These are phyloP conservation scores for Anguilla marmorata DNA, from an alignment of 2,797 vertebrate species.

Conservation along the genomic window DNA sequence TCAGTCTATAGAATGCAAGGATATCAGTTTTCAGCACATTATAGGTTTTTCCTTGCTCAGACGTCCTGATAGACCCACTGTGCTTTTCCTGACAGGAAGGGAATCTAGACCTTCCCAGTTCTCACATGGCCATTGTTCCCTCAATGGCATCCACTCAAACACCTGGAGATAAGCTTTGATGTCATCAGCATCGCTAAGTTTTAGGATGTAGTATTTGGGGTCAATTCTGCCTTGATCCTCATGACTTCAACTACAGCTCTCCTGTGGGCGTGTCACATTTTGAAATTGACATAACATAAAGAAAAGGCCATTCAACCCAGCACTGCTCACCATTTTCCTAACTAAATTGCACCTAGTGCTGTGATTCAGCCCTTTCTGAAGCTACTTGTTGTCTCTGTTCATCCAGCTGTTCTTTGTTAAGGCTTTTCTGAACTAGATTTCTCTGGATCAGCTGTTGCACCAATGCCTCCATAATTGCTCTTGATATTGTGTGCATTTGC, in stretches of 20 bases:
- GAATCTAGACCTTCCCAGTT: background rate
- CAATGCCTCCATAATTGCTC: background rate
- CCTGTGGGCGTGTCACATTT: background rate
- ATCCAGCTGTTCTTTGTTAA: background rate
- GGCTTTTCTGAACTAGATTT: background rate
- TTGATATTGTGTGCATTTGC: no score
- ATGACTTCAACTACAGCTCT: background rate
- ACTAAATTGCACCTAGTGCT: no score
- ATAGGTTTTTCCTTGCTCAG: background rate
- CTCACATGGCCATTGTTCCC: background rate
- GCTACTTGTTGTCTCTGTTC: background rate
- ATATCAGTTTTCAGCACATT: background rate
- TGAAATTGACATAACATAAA: background rate
- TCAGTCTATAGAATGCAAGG: background rate
- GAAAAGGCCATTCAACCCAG: no score
- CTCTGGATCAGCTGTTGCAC: background rate
- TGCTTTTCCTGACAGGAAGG: background rate
- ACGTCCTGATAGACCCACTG: background rate
- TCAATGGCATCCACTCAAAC: background rate
- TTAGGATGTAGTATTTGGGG: background rate
- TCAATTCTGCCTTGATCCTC: background rate
- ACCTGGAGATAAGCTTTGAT: background rate
- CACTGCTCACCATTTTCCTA: no score
- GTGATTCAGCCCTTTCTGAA: background rate
- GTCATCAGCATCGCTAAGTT: background rate